A percentile compares a stretch with the other conserved stretches of the same genome.
phyloP scores from a whole-genome alignment of 2,113 vertebrate genomes.

The Progne subis region DNA sequence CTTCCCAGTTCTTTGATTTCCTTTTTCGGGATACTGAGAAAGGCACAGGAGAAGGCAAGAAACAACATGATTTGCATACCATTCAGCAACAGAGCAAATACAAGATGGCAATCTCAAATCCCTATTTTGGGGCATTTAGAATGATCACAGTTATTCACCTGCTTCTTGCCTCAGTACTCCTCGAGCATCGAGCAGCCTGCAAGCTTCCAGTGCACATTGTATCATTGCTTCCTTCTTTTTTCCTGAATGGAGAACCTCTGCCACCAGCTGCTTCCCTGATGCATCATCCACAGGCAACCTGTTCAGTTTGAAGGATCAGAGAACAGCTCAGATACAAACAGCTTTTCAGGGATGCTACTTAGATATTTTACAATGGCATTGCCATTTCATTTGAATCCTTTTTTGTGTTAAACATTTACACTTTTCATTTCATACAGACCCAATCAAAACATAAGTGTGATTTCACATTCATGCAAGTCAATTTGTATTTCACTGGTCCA shows the following conservation, averaged over 20 bases:
- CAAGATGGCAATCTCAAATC: neutral
- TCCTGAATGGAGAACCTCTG: slow-evolving; percentile 89
- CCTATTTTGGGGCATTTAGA: neutral
- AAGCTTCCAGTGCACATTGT: slow-evolving; percentile 92
- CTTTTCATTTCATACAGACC: neutral
- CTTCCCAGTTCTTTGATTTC: slow-evolving; percentile 97
- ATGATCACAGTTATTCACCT: slow-evolving; percentile 69
- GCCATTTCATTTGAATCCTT: neutral
- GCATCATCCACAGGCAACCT: slow-evolving; percentile 95
- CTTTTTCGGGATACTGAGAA: slow-evolving; percentile 91
- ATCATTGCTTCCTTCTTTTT: slow-evolving; percentile 94
- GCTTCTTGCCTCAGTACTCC: slow-evolving; percentile 96
- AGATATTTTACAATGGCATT: neutral
- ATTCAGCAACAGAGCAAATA: neutral
- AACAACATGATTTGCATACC: neutral
- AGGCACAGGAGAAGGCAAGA: neutral
- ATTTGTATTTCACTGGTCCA: neutral
- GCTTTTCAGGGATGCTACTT: neutral
- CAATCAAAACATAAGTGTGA: neutral
- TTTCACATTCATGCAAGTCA: neutral
- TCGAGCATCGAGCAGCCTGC: slow-evolving; percentile 91
- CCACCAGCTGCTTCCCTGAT: slow-evolving; percentile 88
- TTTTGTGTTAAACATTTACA: neutral
- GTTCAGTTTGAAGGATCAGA: slow-evolving; percentile 2
- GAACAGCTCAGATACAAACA: neutral